Base-by-base conservation (phyloP, 2,888 invertebrate species). In the Sturmia bella region DNA sequence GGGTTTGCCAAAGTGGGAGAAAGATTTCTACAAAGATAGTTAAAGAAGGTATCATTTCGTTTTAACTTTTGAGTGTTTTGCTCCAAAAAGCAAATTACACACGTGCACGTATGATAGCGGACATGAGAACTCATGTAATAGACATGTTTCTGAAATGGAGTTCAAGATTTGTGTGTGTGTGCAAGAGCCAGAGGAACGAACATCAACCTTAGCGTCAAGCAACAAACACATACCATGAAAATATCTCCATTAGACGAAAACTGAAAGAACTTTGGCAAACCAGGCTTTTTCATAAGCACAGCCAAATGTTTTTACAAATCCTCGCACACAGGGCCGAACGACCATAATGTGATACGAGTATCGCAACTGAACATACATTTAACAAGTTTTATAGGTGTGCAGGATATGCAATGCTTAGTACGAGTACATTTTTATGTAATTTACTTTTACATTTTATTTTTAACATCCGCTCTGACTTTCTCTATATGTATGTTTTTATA, bases 311-410 rank as follows among this genome's bases (percentile, higher is more conserved):
- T 0, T n/a, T 41, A 5, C 45, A 15, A 12, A 15, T 1, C 15
- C 41, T 27, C 7, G 13, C 50, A 50, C 41, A 32, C 13, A 41
- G 1, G 32, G 32, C 7, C 52, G 21, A 0, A 27, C 3, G 48
- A 50, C 39, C 66, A 68, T 61, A 56, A 76, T 17, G 41, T 56
- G 61, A 48, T 27, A 50, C 15, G 19, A 66, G 69, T 73, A 54
- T 59, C 70, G 69, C 79, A 54, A 66, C 70, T 41, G 57, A 56
- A 64, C 50, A 11, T 45, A 50, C 45, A 61, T 61, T 61, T 50
- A 52, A 63, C 61, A 77, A 64, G 59, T 74, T 74, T 52, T 64
- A 75, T 66, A 63, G 61, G 68, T 79, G 43, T 45, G 59, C 45
- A 37, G 13, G 17, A 32, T 57, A 19, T 63, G 15, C 13, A 41